Percentiles rank a stretch among this genome's conserved stretches.
These are phyloP conservation scores for Anagrus nilaparvatae DNA, from an alignment of 1,140 invertebrate genomes.

Conservation along the genomic window DNA sequence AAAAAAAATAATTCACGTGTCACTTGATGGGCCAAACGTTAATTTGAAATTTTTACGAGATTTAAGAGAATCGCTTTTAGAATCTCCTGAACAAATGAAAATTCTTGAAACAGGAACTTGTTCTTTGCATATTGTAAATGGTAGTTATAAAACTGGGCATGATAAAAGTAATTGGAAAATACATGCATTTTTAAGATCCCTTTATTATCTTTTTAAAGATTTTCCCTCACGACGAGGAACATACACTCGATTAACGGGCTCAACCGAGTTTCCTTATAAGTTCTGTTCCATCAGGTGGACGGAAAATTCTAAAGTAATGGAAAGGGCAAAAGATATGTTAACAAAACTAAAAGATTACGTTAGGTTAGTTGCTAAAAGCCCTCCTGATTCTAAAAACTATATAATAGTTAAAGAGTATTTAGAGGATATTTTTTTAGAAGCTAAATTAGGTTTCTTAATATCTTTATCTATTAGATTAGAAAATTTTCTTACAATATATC, in stretches of 20 bases:
- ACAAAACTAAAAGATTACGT: constrained; percentile 8
- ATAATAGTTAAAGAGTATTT: too few relatives aligned
- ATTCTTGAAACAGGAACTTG: neutral
- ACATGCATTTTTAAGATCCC: constrained; percentile 4
- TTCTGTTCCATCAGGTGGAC: constrained; percentile 12
- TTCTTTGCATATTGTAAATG: neutral
- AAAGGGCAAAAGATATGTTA: constrained; percentile 9
- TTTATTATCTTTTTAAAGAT: constrained; percentile 11
- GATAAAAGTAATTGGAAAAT: neutral
- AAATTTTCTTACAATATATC: constrained; percentile 13
- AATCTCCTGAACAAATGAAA: neutral
- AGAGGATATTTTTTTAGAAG: constrained; percentile 9
- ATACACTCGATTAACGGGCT: constrained; percentile 7
- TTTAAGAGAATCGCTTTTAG: neutral
- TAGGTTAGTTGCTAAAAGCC: neutral
- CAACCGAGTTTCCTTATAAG: constrained; percentile 6
- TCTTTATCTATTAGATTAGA: constrained; percentile 5
- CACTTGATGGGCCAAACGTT: neutral
- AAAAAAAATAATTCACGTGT: neutral
- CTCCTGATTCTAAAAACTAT: too few relatives aligned
- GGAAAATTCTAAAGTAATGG: constrained; percentile 10
- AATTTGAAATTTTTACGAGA: neutral
- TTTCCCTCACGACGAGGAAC: constrained; percentile 7
- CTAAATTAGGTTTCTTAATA: constrained; percentile 15
- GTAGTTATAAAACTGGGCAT: neutral